Evolutionary conservation across 2,888 invertebrate genomes (phyloP), one percentile per base, ranked within the genome.

Genomic region (Dryocosmus kuriphilus): DNA sequence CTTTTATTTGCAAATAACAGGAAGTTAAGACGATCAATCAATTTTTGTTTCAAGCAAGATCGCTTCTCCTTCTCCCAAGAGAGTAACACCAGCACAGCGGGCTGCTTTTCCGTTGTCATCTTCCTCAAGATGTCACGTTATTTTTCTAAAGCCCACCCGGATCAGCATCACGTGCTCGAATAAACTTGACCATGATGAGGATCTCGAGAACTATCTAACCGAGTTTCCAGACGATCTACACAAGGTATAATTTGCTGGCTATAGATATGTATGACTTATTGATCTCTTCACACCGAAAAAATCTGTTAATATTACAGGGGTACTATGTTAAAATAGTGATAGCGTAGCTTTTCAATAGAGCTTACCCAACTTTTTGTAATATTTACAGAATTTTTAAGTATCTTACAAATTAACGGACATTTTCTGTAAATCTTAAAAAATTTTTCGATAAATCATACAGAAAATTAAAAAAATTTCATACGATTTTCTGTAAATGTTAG

Each of bases 101-200:
- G 51, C 19, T 51, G 30, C 51, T 32, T 71, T 71, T 30, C 46
- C 71, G 71, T 71, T 71, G 71, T 71, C 71, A 71, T 51, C 71
- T 71, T 51, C 71, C 71, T 71, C 71, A 71, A 71, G 8, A 71
- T 71, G 51, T 71, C 51, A 71, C 71, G 71, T 71, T 71, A 71
- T 71, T 71, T 71, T 51, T 71, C 71, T 22, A 51, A 71, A 71
- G 51, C 71, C 71, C 30, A 30, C 71, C 51, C 51, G 71, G 51
- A 71, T 71, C 71, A 75, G 75, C 61, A 57, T 76, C 77, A 77
- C 73, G 35, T 61, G 62, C 60, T 65, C 71, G 27, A 71, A 71
- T 71, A 35, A 77, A 71, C 60, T 46, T 27, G 77, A 38, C 55
- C 71, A 71, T 71, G 71, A 71, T 71, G 51, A 71, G 71, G 71